Percentiles rank a stretch among this genome's conserved stretches.
These are phyloP conservation scores for Eriosoma lanigerum DNA, from an alignment of 1,140 invertebrate species.

Conservation along the genomic window DNA sequence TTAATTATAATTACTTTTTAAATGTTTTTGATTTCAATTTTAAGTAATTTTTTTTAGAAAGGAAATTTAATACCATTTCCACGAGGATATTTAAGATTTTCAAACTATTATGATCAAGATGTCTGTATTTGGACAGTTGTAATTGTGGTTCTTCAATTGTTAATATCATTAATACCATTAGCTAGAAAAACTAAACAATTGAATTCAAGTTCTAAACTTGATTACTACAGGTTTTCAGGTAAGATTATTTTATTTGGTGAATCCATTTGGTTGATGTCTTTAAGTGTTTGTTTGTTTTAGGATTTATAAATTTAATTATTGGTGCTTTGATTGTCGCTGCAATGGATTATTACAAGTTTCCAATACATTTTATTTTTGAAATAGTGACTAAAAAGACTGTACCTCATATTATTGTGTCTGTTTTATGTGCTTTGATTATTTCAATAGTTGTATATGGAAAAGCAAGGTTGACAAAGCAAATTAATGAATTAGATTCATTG, in stretches of 20 bases:
- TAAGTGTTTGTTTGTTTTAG: neutral
- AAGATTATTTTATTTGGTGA: neutral
- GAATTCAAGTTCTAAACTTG: neutral
- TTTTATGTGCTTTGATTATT: constrained; percentile 7
- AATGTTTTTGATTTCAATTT: neutral
- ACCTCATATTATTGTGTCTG: constrained; percentile 30
- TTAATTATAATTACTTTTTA: neutral
- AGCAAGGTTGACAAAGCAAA: neutral
- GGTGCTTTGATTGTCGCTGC: neutral
- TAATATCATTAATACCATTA: constrained; percentile 26
- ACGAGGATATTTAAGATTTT: constrained; percentile 20
- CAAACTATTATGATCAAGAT: constrained; percentile 38
- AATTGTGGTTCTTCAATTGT: neutral
- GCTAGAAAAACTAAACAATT: constrained; percentile 1
- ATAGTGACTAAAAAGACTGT: constrained; percentile 30
- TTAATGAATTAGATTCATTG: too few relatives aligned
- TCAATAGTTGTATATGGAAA: neutral
- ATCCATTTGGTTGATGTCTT: neutral
- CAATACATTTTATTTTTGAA: neutral
- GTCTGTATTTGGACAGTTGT: constrained; percentile 10
- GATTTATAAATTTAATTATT: constrained; percentile 32
- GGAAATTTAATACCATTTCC: constrained; percentile 44
- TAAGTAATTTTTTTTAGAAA: neutral
- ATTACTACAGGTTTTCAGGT: constrained; percentile 33
- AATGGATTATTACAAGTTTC: constrained; percentile 5